These are phyloP conservation scores for Synanthedon tipuliformis DNA, from an alignment of 2,888 invertebrate genomes.

Conservation along the genomic window DNA sequence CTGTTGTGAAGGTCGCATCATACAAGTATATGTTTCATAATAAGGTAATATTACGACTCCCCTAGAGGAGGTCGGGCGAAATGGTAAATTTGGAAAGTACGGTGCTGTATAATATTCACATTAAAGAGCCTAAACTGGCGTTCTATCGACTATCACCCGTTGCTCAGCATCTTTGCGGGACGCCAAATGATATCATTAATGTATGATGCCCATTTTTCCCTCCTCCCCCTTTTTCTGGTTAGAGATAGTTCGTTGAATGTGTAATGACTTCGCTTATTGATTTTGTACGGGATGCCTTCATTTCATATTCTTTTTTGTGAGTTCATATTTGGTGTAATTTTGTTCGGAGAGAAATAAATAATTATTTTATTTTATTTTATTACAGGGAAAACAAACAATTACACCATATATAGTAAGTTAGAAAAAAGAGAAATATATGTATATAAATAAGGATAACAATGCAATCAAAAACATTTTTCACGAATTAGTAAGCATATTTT, in stretches of 20 bases:
- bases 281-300: slow-evolving; percentile 13
- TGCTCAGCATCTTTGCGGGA: slow-evolving; percentile 57
- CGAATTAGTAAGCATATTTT: too few species aligned
- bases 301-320: not conserved
- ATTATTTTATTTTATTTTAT: too few species aligned
- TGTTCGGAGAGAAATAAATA: too few species aligned
- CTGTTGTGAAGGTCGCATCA: not conserved
- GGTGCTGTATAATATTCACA: slow-evolving; percentile 62
- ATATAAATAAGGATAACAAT: too few species aligned
- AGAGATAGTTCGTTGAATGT: slow-evolving; percentile 45
- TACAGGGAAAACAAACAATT: too few species aligned
- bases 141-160: slow-evolving; percentile 56
- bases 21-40: not conserved
- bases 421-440: too few species aligned
- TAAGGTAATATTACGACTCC: slow-evolving; percentile 12
- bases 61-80: slow-evolving; percentile 13
- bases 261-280: slow-evolving; percentile 32
- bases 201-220: slow-evolving; percentile 47
- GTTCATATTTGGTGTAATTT: not conserved
- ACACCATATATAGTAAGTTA: too few species aligned
- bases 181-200: slow-evolving; percentile 59
- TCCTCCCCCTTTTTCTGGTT: slow-evolving; percentile 14
- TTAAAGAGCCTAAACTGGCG: slow-evolving; percentile 49
- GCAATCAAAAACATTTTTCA: too few species aligned
- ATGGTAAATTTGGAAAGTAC: slow-evolving; percentile 21